Conservation (phyloP, 2,797 vertebrate species). For the Semaprochilodus insignis region DNA sequence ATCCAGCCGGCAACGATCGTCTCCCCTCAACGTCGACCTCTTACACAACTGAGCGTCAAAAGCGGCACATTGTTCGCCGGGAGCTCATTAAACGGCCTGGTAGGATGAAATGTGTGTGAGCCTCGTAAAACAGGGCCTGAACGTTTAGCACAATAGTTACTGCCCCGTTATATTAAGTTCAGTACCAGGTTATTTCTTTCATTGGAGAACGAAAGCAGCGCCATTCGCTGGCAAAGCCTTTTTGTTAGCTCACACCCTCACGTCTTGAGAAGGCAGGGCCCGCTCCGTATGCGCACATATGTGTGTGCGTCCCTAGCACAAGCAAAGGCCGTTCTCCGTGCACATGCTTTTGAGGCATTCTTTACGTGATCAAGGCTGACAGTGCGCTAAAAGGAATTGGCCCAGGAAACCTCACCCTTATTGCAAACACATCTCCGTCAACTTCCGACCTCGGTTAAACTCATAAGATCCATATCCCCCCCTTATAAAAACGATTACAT, state of each 20-base stretch:
- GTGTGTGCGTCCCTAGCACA: not conserved
- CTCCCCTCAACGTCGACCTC: not conserved
- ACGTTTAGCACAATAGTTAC: not conserved
- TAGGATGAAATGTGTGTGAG: too few species aligned
- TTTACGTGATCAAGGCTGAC: conserved; percentile 1
- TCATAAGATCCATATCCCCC: conserved; percentile 1
- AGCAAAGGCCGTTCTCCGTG: not conserved
- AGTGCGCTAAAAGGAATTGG: not conserved
- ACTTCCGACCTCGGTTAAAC: not conserved
- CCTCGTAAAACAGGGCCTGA: not conserved
- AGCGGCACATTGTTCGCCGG: not conserved
- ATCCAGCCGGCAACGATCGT: not conserved
- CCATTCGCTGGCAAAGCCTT: not conserved
- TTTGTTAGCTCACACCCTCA: not conserved
- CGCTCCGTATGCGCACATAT: not conserved
- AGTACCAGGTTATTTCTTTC: not conserved
- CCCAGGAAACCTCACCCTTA: not conserved
- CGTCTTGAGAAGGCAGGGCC: not conserved
- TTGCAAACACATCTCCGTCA: conserved; percentile 2
- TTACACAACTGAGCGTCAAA: not conserved
- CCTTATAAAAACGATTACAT: conserved; percentile 8
- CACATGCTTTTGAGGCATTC: conserved; percentile 1
- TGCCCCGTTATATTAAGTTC: not conserved
- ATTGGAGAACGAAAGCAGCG: not conserved
- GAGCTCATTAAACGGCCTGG: not conserved